Evolutionary conservation across 2,797 vertebrate species (phyloP).

Genomic region (Pseudochirops cupreus): DNA sequence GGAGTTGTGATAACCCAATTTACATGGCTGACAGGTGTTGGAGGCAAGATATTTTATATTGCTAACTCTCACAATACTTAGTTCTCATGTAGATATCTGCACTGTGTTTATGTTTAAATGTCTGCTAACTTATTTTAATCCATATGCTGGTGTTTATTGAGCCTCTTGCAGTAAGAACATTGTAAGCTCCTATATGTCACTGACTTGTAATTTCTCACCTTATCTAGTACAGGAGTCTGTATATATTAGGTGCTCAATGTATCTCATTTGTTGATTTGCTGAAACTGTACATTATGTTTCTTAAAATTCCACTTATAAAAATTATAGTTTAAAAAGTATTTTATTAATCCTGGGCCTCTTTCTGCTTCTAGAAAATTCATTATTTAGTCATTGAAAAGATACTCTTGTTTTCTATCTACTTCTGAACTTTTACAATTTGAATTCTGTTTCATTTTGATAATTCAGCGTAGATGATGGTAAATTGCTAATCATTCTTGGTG

Average conservation of each 20-base stretch:
- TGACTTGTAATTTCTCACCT: neutral
- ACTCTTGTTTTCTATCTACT: neutral
- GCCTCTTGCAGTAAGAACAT: neutral
- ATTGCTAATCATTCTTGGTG: neutral
- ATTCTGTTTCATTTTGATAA: neutral
- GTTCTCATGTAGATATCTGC: neutral
- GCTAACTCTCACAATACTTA: neutral
- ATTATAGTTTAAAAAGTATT: neutral
- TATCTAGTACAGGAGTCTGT: neutral
- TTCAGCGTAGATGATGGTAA: neutral
- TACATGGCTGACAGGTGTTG: neutral
- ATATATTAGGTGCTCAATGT: neutral
- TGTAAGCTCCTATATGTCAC: neutral
- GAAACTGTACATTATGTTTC: neutral
- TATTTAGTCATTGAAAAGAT: neutral
- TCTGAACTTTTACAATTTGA: neutral
- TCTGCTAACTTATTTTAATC: neutral
- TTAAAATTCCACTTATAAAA: neutral
- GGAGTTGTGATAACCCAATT: neutral
- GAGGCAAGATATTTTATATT: neutral
- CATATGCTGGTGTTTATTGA: neutral
- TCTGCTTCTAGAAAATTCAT: neutral
- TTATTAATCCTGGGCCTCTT: neutral
- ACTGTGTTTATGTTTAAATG: neutral
- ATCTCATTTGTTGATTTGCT: neutral